Percentiles rank a stretch among this genome's conserved stretches.
phyloP scores from a whole-genome alignment of 2,888 invertebrate genomes.

The Amorpha juglandis region DNA sequence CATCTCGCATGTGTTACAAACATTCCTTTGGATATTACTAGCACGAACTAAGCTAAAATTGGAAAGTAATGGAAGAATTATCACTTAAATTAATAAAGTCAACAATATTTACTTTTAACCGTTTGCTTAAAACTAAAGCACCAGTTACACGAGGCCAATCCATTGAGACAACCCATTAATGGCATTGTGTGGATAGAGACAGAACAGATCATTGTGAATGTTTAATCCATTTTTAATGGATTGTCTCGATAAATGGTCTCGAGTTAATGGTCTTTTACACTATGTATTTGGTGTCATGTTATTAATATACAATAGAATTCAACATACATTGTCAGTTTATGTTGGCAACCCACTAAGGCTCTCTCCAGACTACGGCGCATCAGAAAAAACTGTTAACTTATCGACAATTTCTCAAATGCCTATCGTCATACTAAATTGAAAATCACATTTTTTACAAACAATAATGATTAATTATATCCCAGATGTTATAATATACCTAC shows the following conservation, averaged over 20 bases:
- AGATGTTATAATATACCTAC: not conserved
- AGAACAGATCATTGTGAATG: no score
- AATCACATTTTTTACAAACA: slow-evolving; percentile 19
- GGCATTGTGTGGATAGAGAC: no score
- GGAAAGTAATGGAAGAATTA: slow-evolving; percentile 55
- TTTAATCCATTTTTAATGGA: no score
- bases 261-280: not conserved
- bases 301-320: slow-evolving; percentile 4
- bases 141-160: no score
- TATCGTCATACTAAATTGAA: not conserved
- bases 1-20: not conserved
- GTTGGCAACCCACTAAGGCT: not conserved
- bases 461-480: slow-evolving; percentile 2
- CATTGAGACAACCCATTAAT: no score
- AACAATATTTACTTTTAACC: slow-evolving; percentile 19
- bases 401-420: not conserved
- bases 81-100: slow-evolving; percentile 18
- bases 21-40: not conserved
- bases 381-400: no score
- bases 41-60: slow-evolving; percentile 41
- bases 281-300: slow-evolving; percentile 21
- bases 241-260: no score
- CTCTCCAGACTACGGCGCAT: no score
- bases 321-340: not conserved
- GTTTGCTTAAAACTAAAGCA: slow-evolving; percentile 26